Conservation (phyloP, 2,797 vertebrate genomes). For the Phataginus tetradactyla region DNA sequence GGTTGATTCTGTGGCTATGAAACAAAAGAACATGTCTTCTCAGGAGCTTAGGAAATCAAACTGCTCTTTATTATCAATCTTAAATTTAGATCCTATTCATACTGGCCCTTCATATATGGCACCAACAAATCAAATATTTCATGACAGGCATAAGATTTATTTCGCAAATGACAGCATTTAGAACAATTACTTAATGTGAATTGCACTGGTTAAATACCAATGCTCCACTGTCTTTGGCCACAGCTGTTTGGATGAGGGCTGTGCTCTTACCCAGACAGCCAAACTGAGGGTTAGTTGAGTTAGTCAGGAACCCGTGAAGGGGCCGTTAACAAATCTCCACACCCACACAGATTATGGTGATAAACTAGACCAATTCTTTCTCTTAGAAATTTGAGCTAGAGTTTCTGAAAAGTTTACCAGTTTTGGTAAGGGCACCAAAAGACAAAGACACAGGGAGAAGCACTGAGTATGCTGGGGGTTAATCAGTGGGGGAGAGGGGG, state of each 20-base stretch:
- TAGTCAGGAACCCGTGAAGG: not conserved
- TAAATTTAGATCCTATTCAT: not conserved
- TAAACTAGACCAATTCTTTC: not conserved
- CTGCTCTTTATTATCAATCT: not conserved
- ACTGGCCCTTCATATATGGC: not conserved
- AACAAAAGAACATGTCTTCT: not conserved
- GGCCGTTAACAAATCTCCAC: not conserved
- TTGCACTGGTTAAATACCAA: not conserved
- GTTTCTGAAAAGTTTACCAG: not conserved
- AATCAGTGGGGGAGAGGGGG: not conserved
- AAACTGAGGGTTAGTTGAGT: not conserved
- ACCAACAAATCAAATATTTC: not conserved
- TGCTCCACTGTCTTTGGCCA: not conserved
- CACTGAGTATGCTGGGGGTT: no score
- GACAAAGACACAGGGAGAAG: not conserved
- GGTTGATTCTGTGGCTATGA: not conserved
- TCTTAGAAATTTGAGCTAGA: not conserved
- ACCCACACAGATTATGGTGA: not conserved
- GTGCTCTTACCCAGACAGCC: not conserved
- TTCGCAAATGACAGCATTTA: not conserved
- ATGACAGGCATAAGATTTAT: not conserved
- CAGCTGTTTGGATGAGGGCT: not conserved
- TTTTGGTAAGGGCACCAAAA: not conserved
- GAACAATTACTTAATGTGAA: not conserved
- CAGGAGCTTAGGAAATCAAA: not conserved